phyloP scores from a whole-genome alignment of 2,113 vertebrate genomes.

The Herpailurus yagouaroundi region DNA sequence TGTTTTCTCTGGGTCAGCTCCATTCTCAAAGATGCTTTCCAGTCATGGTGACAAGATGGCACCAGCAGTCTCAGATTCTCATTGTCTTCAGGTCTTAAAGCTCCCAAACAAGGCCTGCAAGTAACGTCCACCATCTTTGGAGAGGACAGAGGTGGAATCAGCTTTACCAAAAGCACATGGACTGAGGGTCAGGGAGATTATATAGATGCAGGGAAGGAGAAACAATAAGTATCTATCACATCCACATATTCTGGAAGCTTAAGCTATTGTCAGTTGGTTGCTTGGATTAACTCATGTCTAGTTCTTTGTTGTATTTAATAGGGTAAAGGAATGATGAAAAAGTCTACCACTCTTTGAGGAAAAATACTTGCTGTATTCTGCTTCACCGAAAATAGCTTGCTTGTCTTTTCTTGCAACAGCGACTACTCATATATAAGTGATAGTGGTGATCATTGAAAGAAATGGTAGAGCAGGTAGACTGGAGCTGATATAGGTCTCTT shows the following conservation, averaged over 20 bases:
- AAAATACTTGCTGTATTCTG: constrained; percentile 43
- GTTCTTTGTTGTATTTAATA: constrained; percentile 14
- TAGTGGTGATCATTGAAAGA: neutral
- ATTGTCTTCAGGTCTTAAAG: neutral
- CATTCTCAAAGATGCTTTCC: neutral
- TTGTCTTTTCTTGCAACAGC: neutral
- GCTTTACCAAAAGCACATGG: neutral
- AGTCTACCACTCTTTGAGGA: neutral
- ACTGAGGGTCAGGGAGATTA: neutral
- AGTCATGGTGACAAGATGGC: neutral
- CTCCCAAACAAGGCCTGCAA: neutral
- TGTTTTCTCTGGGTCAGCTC: neutral
- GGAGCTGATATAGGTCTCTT: neutral
- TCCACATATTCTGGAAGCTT: neutral
- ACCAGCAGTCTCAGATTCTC: neutral
- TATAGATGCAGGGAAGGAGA: neutral
- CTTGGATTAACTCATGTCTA: neutral
- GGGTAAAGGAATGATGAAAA: neutral
- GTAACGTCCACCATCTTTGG: neutral
- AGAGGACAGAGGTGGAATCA: neutral
- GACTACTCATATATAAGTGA: neutral
- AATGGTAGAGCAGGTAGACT: neutral
- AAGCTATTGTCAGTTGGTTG: neutral
- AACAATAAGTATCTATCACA: neutral
- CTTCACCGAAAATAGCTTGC: constrained; percentile 1